phyloP scores from a whole-genome alignment of 2,797 vertebrate genomes.

The Tangara arthus region DNA sequence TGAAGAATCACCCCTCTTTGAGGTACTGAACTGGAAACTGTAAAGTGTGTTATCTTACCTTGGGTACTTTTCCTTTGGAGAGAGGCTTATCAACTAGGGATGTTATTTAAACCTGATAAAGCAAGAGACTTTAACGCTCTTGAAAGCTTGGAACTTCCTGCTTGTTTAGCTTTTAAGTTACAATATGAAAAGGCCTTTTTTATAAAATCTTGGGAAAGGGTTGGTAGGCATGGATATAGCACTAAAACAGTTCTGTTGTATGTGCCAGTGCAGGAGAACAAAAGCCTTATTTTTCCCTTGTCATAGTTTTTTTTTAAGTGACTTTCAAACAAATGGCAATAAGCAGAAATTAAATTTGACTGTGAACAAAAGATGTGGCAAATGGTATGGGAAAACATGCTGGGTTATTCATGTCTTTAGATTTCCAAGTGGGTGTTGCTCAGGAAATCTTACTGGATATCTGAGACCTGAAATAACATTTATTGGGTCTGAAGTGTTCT shows the following conservation, averaged over 20 bases:
- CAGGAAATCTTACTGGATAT: neutral
- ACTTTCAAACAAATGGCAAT: neutral
- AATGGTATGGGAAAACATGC: neutral
- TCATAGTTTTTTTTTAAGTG: neutral
- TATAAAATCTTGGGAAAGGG: neutral
- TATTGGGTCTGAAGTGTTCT: neutral
- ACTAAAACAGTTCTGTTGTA: neutral
- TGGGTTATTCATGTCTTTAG: neutral
- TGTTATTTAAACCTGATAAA: neutral
- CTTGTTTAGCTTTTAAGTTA: neutral
- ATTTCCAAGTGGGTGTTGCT: neutral
- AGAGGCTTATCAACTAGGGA: neutral
- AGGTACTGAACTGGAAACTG: slow-evolving; percentile 73
- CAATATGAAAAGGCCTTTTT: neutral
- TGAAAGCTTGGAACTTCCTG: neutral
- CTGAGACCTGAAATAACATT: neutral
- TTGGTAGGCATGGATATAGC: neutral
- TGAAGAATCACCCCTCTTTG: slow-evolving; percentile 78
- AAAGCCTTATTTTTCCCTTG: neutral
- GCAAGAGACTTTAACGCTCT: neutral
- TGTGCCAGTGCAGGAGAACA: neutral
- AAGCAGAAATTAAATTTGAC: neutral
- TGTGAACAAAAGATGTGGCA: neutral
- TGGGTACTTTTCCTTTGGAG: neutral
- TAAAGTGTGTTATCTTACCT: neutral